These are phyloP conservation scores for Poeciliopsis infans DNA, from an alignment of 2,797 vertebrate genomes.

Conservation along the genomic window DNA sequence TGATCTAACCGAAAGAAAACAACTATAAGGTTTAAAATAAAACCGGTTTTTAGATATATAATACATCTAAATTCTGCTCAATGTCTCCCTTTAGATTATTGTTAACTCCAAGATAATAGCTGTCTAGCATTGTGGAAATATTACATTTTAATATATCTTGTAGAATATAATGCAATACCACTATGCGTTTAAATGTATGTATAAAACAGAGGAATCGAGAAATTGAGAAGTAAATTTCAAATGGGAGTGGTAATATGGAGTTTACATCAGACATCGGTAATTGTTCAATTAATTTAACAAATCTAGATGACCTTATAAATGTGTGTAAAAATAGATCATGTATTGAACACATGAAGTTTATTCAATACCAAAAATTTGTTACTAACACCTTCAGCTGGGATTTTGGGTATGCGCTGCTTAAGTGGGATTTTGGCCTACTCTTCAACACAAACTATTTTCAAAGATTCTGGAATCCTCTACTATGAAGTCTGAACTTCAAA, in stretches of 20 bases:
- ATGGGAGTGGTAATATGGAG: neutral
- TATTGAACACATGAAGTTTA: neutral
- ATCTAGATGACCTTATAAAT: neutral
- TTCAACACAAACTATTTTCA: neutral
- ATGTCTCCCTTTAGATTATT: constrained; percentile 45
- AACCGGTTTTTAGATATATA: constrained; percentile 63
- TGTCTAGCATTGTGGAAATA: constrained; percentile 32
- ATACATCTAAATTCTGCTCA: constrained; percentile 58
- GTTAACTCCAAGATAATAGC: constrained; percentile 52
- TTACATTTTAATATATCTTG: constrained; percentile 9
- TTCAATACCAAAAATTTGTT: neutral
- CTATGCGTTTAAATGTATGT: constrained; percentile 15
- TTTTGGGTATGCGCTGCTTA: neutral
- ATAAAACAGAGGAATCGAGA: neutral
- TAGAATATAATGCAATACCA: constrained; percentile 22
- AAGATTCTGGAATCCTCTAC: neutral
- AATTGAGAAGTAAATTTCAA: neutral
- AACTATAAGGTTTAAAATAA: constrained; percentile 45
- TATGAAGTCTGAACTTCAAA: neutral
- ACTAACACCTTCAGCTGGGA: neutral
- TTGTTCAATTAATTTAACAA: neutral
- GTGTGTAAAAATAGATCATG: neutral
- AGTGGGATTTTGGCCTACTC: neutral
- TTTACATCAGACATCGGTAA: neutral
- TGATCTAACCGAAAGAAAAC: constrained; percentile 8